Base-by-base conservation (phyloP, 2,888 invertebrate species). In the Trichopoda pennipes region DNA sequence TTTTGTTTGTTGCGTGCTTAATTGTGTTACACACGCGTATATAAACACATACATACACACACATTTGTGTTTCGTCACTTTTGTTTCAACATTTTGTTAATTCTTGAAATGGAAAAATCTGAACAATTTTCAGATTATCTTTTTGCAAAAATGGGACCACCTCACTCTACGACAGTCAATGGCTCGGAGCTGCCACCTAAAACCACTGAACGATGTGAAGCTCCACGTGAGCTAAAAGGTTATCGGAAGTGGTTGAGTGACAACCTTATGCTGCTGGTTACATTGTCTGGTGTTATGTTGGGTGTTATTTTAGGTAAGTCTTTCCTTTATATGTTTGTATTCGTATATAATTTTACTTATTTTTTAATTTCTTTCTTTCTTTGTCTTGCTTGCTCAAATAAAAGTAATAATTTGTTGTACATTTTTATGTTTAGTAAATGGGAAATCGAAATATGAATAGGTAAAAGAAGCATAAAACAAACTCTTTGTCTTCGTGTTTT, bases 101-200 rank as follows among this genome's bases (percentile, higher is more conserved):
- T 51, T 23, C 42, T 77, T 82, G 83, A 85, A 88, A 93, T 93
- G 93, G 93, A 93, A 93, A 93, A 92, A 91, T 91, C 93, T 92
- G 93, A 92, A 91, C 93, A 93, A 88, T 94, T 95, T 93, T 94
- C 94, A 94, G 95, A 95, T 92, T 95, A 95, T 92, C 92, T 95
- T 92, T 95, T 95, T 91, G 94, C 94, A 91, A 95, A 95, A 93
- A 95, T 95, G 95, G 94, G 94, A 90, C 93, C 94, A 86, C 93
- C 93, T 85, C 92, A 92, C 86, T 91, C 92, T 85, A 92, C 88
- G 81, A 89, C 91, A 81, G 87, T 89, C 80, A 90, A 90, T 83
- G 90, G 91, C 84, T 89, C 89, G 84, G 89, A 93, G 88, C 87
- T 92, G 88, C 90, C 92, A 84, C 93, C 93, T 87, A 93, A 93